phyloP scores from a whole-genome alignment of 2,797 vertebrate species.

The Karalla daura region DNA sequence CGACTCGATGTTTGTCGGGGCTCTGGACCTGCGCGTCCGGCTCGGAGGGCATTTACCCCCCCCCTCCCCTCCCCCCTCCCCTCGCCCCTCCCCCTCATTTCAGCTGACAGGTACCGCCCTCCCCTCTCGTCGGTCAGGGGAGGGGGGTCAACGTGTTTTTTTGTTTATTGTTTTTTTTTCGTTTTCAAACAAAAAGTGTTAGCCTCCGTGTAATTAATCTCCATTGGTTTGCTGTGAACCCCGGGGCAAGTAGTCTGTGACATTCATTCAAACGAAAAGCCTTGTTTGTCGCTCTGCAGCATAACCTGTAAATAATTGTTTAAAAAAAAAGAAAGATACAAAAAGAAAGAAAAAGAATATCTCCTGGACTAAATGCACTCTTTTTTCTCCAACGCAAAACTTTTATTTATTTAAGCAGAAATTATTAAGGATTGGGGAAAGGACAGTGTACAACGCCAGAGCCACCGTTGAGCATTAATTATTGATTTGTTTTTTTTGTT shows the following conservation, averaged over 20 bases:
- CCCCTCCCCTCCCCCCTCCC: conserved; percentile 32
- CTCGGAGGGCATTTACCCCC: conserved; percentile 24
- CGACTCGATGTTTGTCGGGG: conserved; percentile 23
- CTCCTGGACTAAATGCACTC: conserved; percentile 78
- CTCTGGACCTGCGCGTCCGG: conserved; percentile 19
- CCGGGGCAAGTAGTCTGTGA: conserved; percentile 40
- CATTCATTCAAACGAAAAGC: conserved; percentile 50
- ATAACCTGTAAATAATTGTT: conserved; percentile 80
- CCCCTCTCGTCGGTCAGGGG: conserved; percentile 54
- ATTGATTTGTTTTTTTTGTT: too few species aligned
- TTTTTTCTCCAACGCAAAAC: conserved; percentile 72
- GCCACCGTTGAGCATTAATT: conserved; percentile 49
- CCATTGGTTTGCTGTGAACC: conserved; percentile 57
- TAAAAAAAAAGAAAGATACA: conserved; percentile 62
- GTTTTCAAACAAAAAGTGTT: conserved; percentile 57
- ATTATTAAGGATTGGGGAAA: conserved; percentile 60
- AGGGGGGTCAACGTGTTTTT: conserved; percentile 61
- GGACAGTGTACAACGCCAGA: conserved; percentile 44
- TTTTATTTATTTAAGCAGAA: conserved; percentile 83
- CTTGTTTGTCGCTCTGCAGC: conserved; percentile 66
- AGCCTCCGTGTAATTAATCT: conserved; percentile 60
- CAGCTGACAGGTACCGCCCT: conserved; percentile 33
- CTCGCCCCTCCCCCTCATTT: conserved; percentile 21
- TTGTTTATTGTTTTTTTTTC: too few species aligned
- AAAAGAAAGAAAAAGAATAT: conserved; percentile 64